A percentile compares a stretch with the other conserved stretches of the same genome.
Evolutionary conservation across 2,888 invertebrate genomes (phyloP).

Genomic region (Eilema griseolum): DNA sequence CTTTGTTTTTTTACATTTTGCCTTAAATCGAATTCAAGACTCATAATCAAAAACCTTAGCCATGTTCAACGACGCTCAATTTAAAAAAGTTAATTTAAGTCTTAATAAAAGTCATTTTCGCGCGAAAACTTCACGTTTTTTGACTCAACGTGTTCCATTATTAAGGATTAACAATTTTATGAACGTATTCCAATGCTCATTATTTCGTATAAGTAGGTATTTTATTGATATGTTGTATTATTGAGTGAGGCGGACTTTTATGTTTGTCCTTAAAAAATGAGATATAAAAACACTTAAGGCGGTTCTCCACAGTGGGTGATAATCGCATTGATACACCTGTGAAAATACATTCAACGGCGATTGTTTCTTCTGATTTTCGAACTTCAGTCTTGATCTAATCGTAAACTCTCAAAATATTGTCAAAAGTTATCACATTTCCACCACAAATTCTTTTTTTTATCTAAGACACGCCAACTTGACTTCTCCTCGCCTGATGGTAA

Average conservation of each 20-base stretch:
- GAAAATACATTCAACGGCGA: neutral
- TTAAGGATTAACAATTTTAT: neutral
- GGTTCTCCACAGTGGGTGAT: neutral
- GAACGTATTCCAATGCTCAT: slow-evolving; percentile 1
- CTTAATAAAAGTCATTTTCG: neutral
- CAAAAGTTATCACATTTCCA: too few relatives aligned
- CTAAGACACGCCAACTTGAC: too few relatives aligned
- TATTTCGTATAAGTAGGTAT: neutral
- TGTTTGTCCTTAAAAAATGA: neutral
- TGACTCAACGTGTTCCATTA: neutral
- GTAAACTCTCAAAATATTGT: too few relatives aligned
- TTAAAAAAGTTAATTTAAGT: neutral
- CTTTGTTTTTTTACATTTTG: too few relatives aligned
- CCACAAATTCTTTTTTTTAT: too few relatives aligned
- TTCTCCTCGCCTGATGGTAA: too few relatives aligned
- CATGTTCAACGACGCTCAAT: neutral
- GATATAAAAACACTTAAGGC: neutral
- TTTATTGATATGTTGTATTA: slow-evolving; percentile 6
- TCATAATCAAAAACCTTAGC: neutral
- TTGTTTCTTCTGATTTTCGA: too few relatives aligned
- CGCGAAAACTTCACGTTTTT: neutral
- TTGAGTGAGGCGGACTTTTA: neutral
- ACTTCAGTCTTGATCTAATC: too few relatives aligned
- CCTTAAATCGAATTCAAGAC: too few relatives aligned
- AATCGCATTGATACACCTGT: neutral